A percentile compares a stretch with the other conserved stretches of the same genome.
Evolutionary conservation across 1,140 invertebrate species (phyloP).

Genomic region (Oncopodura yosiiana): DNA sequence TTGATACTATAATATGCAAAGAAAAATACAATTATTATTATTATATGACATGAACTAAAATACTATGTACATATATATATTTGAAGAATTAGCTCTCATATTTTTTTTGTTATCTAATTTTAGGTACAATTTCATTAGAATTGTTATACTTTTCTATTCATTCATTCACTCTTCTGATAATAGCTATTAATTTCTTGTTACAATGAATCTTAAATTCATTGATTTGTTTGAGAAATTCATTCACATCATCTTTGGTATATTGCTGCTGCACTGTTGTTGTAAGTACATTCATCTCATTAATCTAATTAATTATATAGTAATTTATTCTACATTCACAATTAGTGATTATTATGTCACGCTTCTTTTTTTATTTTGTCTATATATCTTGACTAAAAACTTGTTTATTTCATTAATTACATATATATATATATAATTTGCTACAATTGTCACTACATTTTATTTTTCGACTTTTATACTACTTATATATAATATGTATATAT

Average conservation of each 20-base stretch:
- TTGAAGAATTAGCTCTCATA: too few species aligned
- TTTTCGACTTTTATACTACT: background rate
- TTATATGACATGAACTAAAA: background rate
- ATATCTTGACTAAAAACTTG: background rate
- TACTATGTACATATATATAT: too few species aligned
- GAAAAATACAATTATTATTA: too few species aligned
- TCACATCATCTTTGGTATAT: slow-evolving; percentile 25
- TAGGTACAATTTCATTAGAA: too few species aligned
- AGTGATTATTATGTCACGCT: background rate
- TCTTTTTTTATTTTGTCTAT: background rate
- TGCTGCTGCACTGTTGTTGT: slow-evolving; percentile 5
- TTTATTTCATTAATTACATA: background rate
- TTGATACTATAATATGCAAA: too few species aligned
- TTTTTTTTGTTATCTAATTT: too few species aligned
- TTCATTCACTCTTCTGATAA: too few species aligned
- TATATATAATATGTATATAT: background rate
- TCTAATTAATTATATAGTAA: background rate
- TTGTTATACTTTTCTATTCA: too few species aligned
- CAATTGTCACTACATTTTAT: background rate
- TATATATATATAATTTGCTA: background rate
- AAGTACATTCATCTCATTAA: background rate
- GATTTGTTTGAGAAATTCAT: background rate
- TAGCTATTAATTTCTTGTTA: background rate
- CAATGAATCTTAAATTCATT: background rate
- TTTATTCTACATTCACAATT: background rate